Evolutionary conservation across 2,888 invertebrate genomes (phyloP).

Genomic region (Microchrysa polita): DNA sequence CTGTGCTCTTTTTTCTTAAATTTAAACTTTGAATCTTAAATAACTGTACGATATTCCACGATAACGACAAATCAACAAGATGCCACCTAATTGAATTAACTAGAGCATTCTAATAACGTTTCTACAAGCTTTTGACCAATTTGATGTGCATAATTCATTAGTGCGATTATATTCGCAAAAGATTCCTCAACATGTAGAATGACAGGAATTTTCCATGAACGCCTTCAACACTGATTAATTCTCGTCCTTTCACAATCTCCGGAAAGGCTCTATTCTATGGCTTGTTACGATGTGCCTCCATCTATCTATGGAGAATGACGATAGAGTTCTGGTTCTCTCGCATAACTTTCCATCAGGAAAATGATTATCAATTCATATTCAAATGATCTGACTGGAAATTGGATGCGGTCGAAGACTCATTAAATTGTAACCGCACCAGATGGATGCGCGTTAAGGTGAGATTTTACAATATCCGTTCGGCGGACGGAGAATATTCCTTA

Average conservation of each 20-base stretch:
- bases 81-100: constrained; percentile 34
- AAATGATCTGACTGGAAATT: neutral
- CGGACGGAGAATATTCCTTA: too few species aligned
- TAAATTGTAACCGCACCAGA: too few species aligned
- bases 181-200: too few species aligned
- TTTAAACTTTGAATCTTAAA: too few species aligned
- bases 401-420: too few species aligned
- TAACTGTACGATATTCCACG: too few species aligned
- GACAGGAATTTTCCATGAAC: too few species aligned
- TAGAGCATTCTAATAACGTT: constrained; percentile 9
- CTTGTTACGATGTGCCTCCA: neutral
- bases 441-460: too few species aligned
- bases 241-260: neutral
- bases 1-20: too few species aligned
- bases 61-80: constrained; percentile 35
- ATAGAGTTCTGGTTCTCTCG: neutral
- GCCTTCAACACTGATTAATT: too few species aligned
- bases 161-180: neutral
- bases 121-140: constrained; percentile 23
- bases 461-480: too few species aligned
- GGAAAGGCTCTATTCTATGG: too few species aligned
- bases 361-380: constrained; percentile 27
- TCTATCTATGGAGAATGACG: neutral
- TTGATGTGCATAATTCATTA: constrained; percentile 40
- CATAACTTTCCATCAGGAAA: neutral